phyloP scores from a whole-genome alignment of 2,113 vertebrate species.

The Trematocara marginatum region DNA sequence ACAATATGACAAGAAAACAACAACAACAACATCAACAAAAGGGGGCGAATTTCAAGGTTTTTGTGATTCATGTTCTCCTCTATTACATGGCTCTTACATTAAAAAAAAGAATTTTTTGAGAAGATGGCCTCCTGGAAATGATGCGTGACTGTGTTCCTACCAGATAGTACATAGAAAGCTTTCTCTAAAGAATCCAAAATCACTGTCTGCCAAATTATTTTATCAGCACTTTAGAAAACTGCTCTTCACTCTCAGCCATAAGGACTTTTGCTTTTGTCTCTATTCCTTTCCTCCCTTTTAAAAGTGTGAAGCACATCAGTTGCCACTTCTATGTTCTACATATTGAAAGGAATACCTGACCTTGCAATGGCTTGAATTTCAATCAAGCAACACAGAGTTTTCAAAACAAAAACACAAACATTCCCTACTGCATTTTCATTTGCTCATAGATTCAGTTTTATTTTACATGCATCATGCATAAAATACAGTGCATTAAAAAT shows the following conservation, averaged over 20 bases:
- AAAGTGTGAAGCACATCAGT: neutral
- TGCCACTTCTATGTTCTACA: neutral
- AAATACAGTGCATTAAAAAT: neutral
- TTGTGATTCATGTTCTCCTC: neutral
- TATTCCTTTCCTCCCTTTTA: neutral
- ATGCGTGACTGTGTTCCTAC: neutral
- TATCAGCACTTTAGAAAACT: neutral
- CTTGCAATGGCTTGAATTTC: neutral
- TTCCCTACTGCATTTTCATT: neutral
- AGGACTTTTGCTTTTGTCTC: neutral
- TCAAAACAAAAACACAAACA: neutral
- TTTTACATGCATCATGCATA: neutral
- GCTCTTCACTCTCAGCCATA: neutral
- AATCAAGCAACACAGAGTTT: neutral
- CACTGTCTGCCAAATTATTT: neutral
- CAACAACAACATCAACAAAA: neutral
- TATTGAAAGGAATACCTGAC: neutral
- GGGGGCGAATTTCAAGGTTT: neutral
- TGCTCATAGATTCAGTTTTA: neutral
- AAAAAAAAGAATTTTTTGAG: neutral
- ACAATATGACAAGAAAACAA: neutral
- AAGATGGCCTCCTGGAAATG: neutral
- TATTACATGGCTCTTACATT: neutral
- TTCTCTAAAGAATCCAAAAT: neutral
- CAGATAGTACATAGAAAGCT: neutral